Percentiles rank a stretch among this genome's conserved stretches.
Conservation (phyloP, 1,140 invertebrate genomes). For the Monomorium pharaonis region DNA sequence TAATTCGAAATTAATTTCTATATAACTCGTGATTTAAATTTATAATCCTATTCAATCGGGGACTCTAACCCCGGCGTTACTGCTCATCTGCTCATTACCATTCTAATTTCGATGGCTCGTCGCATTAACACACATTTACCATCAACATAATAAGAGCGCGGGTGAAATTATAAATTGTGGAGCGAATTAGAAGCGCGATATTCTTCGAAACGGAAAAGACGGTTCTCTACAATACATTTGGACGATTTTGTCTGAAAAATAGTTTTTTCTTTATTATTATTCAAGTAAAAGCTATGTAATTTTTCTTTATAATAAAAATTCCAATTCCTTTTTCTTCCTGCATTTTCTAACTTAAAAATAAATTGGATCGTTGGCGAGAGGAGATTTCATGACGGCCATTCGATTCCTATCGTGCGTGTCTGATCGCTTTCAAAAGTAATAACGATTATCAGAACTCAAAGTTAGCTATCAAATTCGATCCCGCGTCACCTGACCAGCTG, state of each 20-base stretch:
- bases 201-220: background rate
- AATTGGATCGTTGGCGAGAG: background rate
- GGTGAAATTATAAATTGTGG: conserved; percentile 54
- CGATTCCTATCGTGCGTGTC: background rate
- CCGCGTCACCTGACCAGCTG: conserved; percentile 32
- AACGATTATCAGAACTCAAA: conserved; percentile 49
- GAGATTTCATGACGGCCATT: background rate
- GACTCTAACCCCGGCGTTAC: conserved; percentile 64
- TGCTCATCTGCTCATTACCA: conserved; percentile 67
- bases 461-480: conserved; percentile 43
- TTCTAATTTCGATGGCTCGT: conserved; percentile 64
- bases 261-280: too few relatives aligned
- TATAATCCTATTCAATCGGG: conserved; percentile 69
- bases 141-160: conserved; percentile 6
- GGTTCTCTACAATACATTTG: background rate
- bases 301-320: background rate
- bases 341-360: background rate
- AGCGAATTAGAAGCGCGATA: background rate
- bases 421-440: conserved; percentile 39
- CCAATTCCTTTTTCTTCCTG: background rate
- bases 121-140: conserved; percentile 62
- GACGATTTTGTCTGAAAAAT: too few relatives aligned
- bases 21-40: conserved; percentile 73
- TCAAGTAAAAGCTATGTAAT: background rate
- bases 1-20: conserved; percentile 73